Conservation (phyloP, 2,797 vertebrate species). For the Emydoidea blandingii region DNA sequence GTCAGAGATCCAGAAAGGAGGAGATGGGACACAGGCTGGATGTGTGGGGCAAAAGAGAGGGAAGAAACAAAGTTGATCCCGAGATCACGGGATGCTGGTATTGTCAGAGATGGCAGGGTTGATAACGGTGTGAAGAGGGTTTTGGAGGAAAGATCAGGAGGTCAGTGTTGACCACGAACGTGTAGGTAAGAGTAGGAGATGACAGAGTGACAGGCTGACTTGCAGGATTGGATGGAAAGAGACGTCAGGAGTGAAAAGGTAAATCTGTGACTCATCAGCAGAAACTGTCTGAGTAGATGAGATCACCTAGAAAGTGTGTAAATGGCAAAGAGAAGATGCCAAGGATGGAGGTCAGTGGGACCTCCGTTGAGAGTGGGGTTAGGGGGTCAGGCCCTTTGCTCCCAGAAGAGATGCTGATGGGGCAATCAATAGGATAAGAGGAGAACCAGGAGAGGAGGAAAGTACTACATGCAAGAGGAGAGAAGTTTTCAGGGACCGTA, state of each 20-base stretch:
- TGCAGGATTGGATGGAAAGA: not conserved
- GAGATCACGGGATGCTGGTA: not conserved
- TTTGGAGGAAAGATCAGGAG: slow-evolving; percentile 10
- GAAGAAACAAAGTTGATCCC: not conserved
- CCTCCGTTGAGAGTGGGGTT: not conserved
- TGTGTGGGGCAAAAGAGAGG: not conserved
- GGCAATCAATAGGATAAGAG: not conserved
- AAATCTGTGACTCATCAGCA: not conserved
- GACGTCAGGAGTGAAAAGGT: not conserved
- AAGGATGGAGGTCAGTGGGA: not conserved
- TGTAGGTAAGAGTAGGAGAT: not conserved
- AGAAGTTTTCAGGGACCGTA: not conserved
- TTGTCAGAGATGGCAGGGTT: not conserved
- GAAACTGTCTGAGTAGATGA: not conserved
- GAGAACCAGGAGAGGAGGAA: not conserved
- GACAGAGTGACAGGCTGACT: not conserved
- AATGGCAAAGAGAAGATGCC: not conserved
- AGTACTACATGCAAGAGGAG: not conserved
- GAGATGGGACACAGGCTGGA: not conserved
- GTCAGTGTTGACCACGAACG: not conserved
- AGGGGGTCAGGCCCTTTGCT: not conserved
- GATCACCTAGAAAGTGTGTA: not conserved
- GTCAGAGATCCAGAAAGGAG: not conserved
- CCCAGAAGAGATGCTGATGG: not conserved
- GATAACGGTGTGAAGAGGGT: not conserved